These are phyloP conservation scores for Tachyglossus aculeatus DNA, from an alignment of 2,797 vertebrate genomes.

Conservation along the genomic window DNA sequence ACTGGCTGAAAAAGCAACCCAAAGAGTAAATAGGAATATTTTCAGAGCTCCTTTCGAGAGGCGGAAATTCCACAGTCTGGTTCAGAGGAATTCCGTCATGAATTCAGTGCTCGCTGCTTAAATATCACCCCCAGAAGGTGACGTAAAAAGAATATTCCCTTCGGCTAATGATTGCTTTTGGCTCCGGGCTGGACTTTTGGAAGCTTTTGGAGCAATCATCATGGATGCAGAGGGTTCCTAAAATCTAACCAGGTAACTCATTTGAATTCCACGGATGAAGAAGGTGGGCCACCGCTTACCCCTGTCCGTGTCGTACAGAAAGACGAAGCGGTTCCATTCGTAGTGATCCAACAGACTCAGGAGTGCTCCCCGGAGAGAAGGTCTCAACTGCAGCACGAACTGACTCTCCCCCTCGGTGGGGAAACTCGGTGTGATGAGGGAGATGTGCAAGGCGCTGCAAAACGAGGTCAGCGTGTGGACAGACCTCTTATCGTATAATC, in stretches of 20 bases:
- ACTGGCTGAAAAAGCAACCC: neutral
- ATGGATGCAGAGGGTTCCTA: neutral
- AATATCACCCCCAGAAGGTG: neutral
- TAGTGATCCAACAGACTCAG: constrained; percentile 95
- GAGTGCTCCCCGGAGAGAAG: constrained; percentile 91
- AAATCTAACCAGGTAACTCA: neutral
- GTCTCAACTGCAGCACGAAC: constrained; percentile 95
- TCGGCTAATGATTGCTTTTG: neutral
- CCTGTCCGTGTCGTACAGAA: constrained; percentile 97
- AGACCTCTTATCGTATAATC: constrained; percentile 98
- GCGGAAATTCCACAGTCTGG: neutral
- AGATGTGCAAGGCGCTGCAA: constrained; percentile 98
- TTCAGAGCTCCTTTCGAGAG: neutral
- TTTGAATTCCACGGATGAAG: neutral
- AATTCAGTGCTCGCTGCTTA: neutral
- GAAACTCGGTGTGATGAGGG: constrained; percentile 96
- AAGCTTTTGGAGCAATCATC: neutral
- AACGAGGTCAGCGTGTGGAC: constrained; percentile 98
- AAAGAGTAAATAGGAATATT: neutral
- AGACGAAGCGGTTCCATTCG: constrained; percentile 96
- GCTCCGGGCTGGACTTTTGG: too few relatives aligned
- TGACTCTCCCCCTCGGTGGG: constrained; percentile 96
- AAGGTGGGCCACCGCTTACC: constrained; percentile 77
- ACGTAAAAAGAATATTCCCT: neutral
- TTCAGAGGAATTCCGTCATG: neutral